A percentile compares a stretch with the other conserved stretches of the same genome.
phyloP scores from a whole-genome alignment of 1,140 invertebrate genomes.

The Formica selysi region DNA sequence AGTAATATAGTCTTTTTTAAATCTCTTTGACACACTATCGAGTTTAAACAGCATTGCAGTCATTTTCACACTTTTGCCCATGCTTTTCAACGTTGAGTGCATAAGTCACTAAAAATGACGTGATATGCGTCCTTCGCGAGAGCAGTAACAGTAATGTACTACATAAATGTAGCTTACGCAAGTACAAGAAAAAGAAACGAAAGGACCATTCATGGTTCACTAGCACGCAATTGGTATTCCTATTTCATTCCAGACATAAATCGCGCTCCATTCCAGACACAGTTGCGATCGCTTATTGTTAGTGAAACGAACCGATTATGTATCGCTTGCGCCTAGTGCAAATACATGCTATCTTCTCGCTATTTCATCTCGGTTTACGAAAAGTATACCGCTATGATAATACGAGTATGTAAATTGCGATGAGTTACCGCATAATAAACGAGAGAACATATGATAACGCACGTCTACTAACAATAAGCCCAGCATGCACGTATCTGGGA shows the following conservation, averaged over 20 bases:
- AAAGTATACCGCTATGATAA: conserved; percentile 26
- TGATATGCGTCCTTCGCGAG: conserved; percentile 6
- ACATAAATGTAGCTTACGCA: conserved; percentile 43
- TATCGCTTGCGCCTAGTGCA: not conserved
- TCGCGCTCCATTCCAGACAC: conserved; percentile 40
- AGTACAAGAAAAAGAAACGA: conserved; percentile 65
- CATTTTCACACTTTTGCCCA: not conserved
- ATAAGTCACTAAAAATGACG: conserved; percentile 33
- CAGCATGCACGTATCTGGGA: not conserved
- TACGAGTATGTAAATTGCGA: conserved; percentile 35
- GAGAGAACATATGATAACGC: conserved; percentile 25
- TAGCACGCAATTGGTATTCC: conserved; percentile 55
- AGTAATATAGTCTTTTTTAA: not conserved
- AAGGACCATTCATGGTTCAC: conserved; percentile 72
- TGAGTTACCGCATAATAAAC: conserved; percentile 18
- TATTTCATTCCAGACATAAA: conserved; percentile 58
- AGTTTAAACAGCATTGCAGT: not conserved
- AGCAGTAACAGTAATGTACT: conserved; percentile 49
- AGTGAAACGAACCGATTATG: conserved; percentile 52
- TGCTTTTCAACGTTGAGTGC: not conserved
- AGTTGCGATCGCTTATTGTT: conserved; percentile 13
- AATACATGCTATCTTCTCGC: not conserved
- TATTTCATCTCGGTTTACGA: conserved; percentile 32
- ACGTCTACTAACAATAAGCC: not conserved
- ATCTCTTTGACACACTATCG: not conserved